A percentile compares a stretch with the other conserved stretches of the same genome.
Conservation (phyloP, 30 jellyfish, hydroid and myxozoan species). For the Catostylus mosaicus region DNA sequence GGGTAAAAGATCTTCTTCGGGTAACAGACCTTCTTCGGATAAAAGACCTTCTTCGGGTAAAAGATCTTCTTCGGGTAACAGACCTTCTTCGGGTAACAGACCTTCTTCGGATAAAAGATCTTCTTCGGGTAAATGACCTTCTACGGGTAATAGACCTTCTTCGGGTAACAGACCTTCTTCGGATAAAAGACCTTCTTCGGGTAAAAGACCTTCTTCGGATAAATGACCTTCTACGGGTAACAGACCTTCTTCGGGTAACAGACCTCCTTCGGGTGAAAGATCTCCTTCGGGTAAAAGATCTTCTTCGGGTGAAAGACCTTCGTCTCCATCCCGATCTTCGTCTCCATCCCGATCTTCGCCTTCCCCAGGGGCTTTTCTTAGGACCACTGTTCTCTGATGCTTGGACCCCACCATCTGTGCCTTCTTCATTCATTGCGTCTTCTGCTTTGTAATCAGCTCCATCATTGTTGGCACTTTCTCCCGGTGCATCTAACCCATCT, state of each 20-base stretch:
- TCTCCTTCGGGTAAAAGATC: background rate
- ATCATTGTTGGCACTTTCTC: background rate
- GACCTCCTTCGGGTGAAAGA: slow-evolving; percentile 1
- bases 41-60: slow-evolving; percentile 11
- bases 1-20: background rate
- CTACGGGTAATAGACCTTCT: background rate
- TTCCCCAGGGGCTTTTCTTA: background rate
- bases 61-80: slow-evolving; percentile 13
- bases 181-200: slow-evolving; percentile 10
- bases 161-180: slow-evolving; percentile 13
- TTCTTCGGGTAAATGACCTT: slow-evolving; percentile 2
- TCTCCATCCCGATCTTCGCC: background rate
- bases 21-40: slow-evolving; percentile 3
- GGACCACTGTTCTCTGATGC: background rate
- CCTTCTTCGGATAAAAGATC: too few relatives aligned
- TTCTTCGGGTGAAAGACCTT: slow-evolving; percentile 6
- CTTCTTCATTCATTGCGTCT: background rate
- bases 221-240: slow-evolving; percentile 6
- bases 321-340: slow-evolving; percentile 8
- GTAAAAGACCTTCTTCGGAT: slow-evolving; percentile 12
- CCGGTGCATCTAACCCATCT: background rate
- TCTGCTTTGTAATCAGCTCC: background rate
- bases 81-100: background rate
- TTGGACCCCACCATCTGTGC: background rate
- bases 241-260: background rate